These are phyloP conservation scores for Polyergus mexicanus DNA, from an alignment of 1,140 invertebrate species.

Conservation along the genomic window DNA sequence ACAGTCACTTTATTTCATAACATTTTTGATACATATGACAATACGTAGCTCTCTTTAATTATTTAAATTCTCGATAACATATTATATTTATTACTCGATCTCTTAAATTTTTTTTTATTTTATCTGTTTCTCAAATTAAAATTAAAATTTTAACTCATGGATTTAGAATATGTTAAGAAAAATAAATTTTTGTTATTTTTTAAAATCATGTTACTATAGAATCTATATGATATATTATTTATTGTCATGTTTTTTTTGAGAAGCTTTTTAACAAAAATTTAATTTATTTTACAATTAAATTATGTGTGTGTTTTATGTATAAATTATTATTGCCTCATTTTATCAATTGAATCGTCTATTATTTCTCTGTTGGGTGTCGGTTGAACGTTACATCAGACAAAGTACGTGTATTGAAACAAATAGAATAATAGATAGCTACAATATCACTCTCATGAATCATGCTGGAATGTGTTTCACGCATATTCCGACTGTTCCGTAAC, in stretches of 20 bases:
- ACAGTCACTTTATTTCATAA: not conserved
- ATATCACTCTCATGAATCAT: slow-evolving; percentile 67
- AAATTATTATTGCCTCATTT: not conserved
- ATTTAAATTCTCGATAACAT: not conserved
- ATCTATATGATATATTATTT: not conserved
- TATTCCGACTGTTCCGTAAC: slow-evolving; percentile 56
- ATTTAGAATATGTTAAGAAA: not conserved
- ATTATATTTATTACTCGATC: slow-evolving; percentile 13
- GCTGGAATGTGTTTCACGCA: slow-evolving; percentile 61
- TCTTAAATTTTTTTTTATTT: slow-evolving; percentile 9
- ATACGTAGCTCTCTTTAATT: not conserved
- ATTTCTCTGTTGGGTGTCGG: slow-evolving; percentile 11
- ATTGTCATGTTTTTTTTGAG: not conserved
- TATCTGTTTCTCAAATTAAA: not conserved
- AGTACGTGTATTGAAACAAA: slow-evolving; percentile 37
- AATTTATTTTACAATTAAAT: not conserved
- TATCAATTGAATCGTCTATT: slow-evolving; percentile 25
- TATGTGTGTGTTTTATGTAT: not conserved
- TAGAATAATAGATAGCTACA: slow-evolving; percentile 51
- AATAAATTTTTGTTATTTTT: not conserved
- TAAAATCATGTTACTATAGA: not conserved
- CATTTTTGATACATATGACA: not conserved
- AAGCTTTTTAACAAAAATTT: not conserved
- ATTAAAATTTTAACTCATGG: not conserved
- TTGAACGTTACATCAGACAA: slow-evolving; percentile 38